Percentiles rank a stretch among this genome's conserved stretches.
These are phyloP conservation scores for Archaeoteleia sp. DNA, from an alignment of 2,888 invertebrate species.

Conservation along the genomic window DNA sequence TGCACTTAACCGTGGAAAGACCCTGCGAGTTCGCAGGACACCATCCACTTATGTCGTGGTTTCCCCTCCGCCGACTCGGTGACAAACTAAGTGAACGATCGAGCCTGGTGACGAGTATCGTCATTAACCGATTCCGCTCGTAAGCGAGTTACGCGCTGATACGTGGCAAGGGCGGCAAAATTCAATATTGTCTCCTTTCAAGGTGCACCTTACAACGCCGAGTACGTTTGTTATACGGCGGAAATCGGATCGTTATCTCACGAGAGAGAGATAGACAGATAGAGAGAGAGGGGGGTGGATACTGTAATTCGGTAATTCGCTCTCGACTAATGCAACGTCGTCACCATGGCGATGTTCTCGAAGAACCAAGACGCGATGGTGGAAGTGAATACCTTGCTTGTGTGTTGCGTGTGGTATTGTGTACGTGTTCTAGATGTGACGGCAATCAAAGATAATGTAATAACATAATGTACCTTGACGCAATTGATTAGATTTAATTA, in stretches of 20 bases:
- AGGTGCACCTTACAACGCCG: conserved; percentile 18
- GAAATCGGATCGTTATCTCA: conserved; percentile 45
- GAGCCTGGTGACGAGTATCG: conserved; percentile 60
- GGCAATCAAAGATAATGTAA: conserved; percentile 48
- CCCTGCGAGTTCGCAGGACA: conserved; percentile 60
- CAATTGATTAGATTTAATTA: conserved; percentile 52
- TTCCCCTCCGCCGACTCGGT: conserved; percentile 59
- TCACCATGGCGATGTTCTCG: not conserved
- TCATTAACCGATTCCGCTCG: conserved; percentile 63
- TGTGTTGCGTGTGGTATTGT: too few species aligned
- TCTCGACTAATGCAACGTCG: conserved; percentile 11
- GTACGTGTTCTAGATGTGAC: conserved; percentile 18
- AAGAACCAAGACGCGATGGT: conserved; percentile 3
- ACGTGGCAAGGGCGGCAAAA: conserved; percentile 24
- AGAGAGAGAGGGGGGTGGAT: too few species aligned
- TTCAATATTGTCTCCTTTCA: conserved; percentile 28
- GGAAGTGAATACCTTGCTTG: too few species aligned
- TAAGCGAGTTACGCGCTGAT: conserved; percentile 31
- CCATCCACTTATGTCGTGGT: conserved; percentile 67
- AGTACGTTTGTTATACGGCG: conserved; percentile 19
- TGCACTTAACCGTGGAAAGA: conserved; percentile 64
- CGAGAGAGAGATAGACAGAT: conserved; percentile 1
- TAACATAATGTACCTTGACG: conserved; percentile 27
- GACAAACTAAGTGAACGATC: conserved; percentile 66
- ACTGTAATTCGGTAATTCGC: conserved; percentile 29